These are phyloP conservation scores for Falco punctatus DNA, from an alignment of 2,113 vertebrate species.

Conservation along the genomic window DNA sequence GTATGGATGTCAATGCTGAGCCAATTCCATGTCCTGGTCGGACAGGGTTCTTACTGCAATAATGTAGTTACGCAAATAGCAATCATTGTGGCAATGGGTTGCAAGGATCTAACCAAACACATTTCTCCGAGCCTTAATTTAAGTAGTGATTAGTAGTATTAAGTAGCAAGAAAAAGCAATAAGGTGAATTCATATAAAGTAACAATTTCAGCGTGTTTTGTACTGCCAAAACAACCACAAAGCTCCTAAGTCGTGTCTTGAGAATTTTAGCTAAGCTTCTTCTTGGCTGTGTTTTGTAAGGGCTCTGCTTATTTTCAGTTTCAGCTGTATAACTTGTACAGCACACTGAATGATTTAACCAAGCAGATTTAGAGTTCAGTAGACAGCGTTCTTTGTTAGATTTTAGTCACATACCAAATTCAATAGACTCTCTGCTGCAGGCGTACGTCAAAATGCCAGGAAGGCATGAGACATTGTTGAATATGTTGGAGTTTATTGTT, in stretches of 20 bases:
- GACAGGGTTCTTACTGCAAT: background rate
- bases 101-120: background rate
- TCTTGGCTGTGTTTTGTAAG: background rate
- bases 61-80: background rate
- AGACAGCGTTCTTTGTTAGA: slow-evolving; percentile 74
- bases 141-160: background rate
- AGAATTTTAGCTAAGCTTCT: slow-evolving; percentile 51
- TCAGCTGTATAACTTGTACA: slow-evolving; percentile 64
- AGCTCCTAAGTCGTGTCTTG: background rate
- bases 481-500: slow-evolving; percentile 73
- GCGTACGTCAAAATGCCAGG: slow-evolving; percentile 72
- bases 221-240: background rate
- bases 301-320: slow-evolving; percentile 63
- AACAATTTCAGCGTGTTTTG: background rate
- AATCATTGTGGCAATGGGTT: background rate
- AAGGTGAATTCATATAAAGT: background rate
- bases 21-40: background rate
- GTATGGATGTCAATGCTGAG: background rate
- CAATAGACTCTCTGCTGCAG: slow-evolving; percentile 75
- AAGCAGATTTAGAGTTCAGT: slow-evolving; percentile 71
- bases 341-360: slow-evolving; percentile 64
- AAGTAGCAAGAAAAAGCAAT: background rate
- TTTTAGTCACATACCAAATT: slow-evolving; percentile 75
- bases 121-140: background rate
- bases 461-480: slow-evolving; percentile 72